Conservation (phyloP, 1,140 invertebrate genomes). For the Aphaenogaster floridana region DNA sequence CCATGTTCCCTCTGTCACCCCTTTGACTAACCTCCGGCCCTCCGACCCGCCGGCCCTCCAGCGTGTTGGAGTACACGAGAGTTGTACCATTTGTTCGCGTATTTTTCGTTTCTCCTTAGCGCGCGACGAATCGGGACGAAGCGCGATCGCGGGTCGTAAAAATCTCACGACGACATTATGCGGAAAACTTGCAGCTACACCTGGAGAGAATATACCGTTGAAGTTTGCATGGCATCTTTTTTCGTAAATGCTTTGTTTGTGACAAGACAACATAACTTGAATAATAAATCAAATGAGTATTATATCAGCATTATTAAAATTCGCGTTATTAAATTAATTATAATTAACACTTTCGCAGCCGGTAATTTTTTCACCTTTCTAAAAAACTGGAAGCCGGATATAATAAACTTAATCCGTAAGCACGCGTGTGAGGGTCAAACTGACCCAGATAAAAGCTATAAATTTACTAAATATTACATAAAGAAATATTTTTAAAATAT, state of each 20-base stretch:
- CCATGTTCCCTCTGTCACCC: background rate
- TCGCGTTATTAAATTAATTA: no score
- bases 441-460: no score
- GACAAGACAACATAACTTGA: background rate
- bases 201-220: background rate
- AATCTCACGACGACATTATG: slow-evolving; percentile 39
- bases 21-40: slow-evolving; percentile 1
- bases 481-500: no score
- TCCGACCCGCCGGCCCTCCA: background rate
- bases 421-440: no score
- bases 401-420: no score
- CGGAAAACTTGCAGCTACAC: slow-evolving; percentile 8
- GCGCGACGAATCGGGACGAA: slow-evolving; percentile 16
- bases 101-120: slow-evolving; percentile 24
- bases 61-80: slow-evolving; percentile 1
- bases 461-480: no score
- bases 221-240: slow-evolving; percentile 5
- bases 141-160: slow-evolving; percentile 45
- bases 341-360: no score
- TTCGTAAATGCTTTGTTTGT: background rate
- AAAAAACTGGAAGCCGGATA: no score
- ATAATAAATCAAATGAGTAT: slow-evolving; percentile 1
- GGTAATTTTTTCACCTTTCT: no score
- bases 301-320: no score
- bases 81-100: slow-evolving; percentile 27